Evolutionary conservation across 2,888 invertebrate genomes (phyloP), one percentile per base, ranked within the genome.

Genomic region (Cremastobaeus sp.): DNA sequence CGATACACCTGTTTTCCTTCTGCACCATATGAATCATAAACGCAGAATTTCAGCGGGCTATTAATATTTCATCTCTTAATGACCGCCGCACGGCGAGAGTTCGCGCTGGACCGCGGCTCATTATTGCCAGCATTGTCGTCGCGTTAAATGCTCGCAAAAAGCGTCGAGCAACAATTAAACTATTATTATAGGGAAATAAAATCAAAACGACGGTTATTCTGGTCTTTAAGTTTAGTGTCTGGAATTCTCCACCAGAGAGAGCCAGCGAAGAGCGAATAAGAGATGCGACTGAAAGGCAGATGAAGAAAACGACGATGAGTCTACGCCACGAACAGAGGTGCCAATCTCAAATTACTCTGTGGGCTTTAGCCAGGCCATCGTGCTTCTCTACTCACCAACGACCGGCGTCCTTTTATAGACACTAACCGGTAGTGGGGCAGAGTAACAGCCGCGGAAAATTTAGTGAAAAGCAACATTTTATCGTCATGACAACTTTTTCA

Each of bases 331-430:
- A 76, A 81, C 76, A 82, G 81, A 82, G 82, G 82, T 82, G 83
- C 82, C 81, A 86, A 87, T 87, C 87, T 87, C 87, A 87, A 87
- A 87, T 87, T 87, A 87, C 87, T 85, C 81, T 80, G 80, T 79
- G 80, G 83, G 85, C 82, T 82, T 76, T 76, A 78, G 80, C 78
- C 78, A 79, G 77, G 80, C 82, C 79, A 78, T 66, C 80, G 81
- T 78, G 74, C 82, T 79, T 81, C 81, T 85, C 79, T 81, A 82
- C 85, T 81, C 84, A 82, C 85, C 81, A 83, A 81, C 81, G 81
- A 77, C 77, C 77, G 82, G 82, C 85, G 78, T 86, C 87, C 86
- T 87, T 87, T 86, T 87, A 87, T 87, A 87, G 87, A 84, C 86
- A 86, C 85, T 83, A 79, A 74, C 70, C 55, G 64, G 82, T 81